Base-by-base conservation (phyloP, 92 coral and sea anemone species). In the Zoanthus sansibaricus region DNA sequence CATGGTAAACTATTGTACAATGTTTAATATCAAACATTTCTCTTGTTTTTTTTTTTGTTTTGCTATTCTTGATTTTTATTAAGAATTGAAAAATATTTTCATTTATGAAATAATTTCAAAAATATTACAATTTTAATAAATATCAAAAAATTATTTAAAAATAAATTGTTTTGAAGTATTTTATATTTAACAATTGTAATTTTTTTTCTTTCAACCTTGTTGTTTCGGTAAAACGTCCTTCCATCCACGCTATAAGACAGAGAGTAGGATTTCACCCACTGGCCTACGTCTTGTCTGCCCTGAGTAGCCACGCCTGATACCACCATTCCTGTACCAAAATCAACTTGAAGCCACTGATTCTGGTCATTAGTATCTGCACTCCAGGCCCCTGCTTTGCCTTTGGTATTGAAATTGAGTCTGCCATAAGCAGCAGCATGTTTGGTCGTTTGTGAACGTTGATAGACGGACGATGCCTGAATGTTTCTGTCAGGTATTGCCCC, bases 251-350 rank as follows among this genome's bases (percentile, higher is more conserved):
- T 55, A 45, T 52, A 77, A 47, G 82, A 55, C 11, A 55, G n/a
- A 13, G 48, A 25, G 48, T 76, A 76, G 8, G 47, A 13, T 5
- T 25, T 30, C 9, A 76, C 66, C 82, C 82, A 76, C 12, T 76
- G 64, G 15, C 14, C 0, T 5, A 2, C 1, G 2, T 55, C 82
- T 5, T 12, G 9, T 77, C 82, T 55, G 10, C 82, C 82, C 68
- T 77, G 82, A 54, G 82, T 77, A 6, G 82, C 82, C 3, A 77
- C 82, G 56, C 66, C 47, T 55, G 82, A 51, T 9, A 77, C 10
- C 8, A 14, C 8, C 11, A 62, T 77, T 17, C 5, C 20, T 55
- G 67, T 20, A 56, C 69, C 68, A 46, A 77, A 77, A 21, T 77
- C 46, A 21, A 77, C 82, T 51, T 25, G 25, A 25, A 25, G 25